These are phyloP conservation scores for Sebastes variabilis DNA, from an alignment of 2,797 vertebrate species.

Conservation along the genomic window DNA sequence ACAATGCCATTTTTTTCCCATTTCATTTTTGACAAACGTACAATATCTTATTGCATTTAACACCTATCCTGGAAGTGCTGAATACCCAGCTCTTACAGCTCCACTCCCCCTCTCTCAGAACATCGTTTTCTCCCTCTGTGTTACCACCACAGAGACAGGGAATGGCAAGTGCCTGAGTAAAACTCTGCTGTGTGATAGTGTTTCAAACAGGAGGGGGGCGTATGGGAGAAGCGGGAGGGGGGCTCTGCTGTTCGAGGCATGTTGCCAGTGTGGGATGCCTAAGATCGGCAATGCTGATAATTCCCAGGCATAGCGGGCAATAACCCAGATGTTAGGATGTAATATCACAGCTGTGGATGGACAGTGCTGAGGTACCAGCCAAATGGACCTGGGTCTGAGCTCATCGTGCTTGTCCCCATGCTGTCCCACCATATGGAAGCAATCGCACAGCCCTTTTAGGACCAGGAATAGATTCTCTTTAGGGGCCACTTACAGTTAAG, in stretches of 20 bases:
- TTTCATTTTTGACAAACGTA: constrained; percentile 72
- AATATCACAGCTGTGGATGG: constrained; percentile 96
- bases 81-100: constrained; percentile 69
- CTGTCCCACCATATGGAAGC: constrained; percentile 99
- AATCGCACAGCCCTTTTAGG: constrained; percentile 96
- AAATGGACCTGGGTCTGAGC: constrained; percentile 90
- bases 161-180: constrained; percentile 76
- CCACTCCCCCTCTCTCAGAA: constrained; percentile 65
- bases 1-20: constrained; percentile 62
- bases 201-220: constrained; percentile 77
- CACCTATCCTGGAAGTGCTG: constrained; percentile 81
- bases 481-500: constrained; percentile 97
- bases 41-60: constrained; percentile 81
- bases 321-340: constrained; percentile 99
- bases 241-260: constrained; percentile 74
- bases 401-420: constrained; percentile 92
- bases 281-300: constrained; percentile 94
- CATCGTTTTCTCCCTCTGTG: constrained; percentile 75
- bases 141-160: constrained; percentile 76
- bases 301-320: constrained; percentile 98
- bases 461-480: constrained; percentile 95
- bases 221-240: constrained; percentile 61
- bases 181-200: constrained; percentile 83
- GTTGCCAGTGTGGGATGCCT: constrained; percentile 93
- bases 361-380: constrained; percentile 90